Percentiles rank a stretch among this genome's conserved stretches.
These are phyloP conservation scores for Odontesthes bonariensis DNA, from an alignment of 2,113 vertebrate genomes.

Conservation along the genomic window DNA sequence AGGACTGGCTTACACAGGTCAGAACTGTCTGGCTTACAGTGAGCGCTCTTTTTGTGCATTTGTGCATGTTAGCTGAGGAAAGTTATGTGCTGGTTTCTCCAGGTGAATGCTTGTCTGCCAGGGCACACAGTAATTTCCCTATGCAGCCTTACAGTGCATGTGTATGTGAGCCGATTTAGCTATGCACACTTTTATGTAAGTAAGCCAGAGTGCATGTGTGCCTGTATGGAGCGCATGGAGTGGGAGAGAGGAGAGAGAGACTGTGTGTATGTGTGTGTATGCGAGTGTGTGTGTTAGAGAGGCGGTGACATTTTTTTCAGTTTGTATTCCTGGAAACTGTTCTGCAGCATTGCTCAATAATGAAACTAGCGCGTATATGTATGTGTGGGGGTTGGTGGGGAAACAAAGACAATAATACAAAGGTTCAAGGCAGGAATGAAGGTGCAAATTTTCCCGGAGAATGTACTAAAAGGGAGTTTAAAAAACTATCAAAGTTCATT, in stretches of 20 bases:
- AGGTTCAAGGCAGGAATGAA: slow-evolving; percentile 62
- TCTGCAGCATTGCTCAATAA: slow-evolving; percentile 82
- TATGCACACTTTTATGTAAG: slow-evolving; percentile 64
- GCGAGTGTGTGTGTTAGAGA: slow-evolving; percentile 59
- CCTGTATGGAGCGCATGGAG: slow-evolving; percentile 66
- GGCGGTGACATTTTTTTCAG: slow-evolving; percentile 74
- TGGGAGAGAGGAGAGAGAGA: slow-evolving; percentile 41
- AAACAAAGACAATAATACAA: slow-evolving; percentile 55
- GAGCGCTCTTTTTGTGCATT: slow-evolving; percentile 42
- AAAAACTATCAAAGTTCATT: slow-evolving; percentile 24
- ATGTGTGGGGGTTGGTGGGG: slow-evolving; percentile 38
- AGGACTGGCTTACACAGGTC: slow-evolving; percentile 76
- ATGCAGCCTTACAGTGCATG: slow-evolving; percentile 45
- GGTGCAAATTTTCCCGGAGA: slow-evolving; percentile 47
- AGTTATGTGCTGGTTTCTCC: slow-evolving; percentile 63
- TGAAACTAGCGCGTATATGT: slow-evolving; percentile 72
- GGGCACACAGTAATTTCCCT: slow-evolving; percentile 68
- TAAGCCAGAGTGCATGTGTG: slow-evolving; percentile 60
- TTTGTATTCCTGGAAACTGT: slow-evolving; percentile 85
- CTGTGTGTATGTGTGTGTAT: slow-evolving; percentile 5
- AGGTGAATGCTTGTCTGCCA: slow-evolving; percentile 74
- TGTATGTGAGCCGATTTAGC: slow-evolving; percentile 31
- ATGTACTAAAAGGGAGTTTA: slow-evolving; percentile 8
- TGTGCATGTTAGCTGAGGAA: slow-evolving; percentile 41
- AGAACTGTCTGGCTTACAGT: slow-evolving; percentile 68